Evolutionary conservation across 2,797 vertebrate genomes (phyloP).

Genomic region (Spinibarbus caldwelli): DNA sequence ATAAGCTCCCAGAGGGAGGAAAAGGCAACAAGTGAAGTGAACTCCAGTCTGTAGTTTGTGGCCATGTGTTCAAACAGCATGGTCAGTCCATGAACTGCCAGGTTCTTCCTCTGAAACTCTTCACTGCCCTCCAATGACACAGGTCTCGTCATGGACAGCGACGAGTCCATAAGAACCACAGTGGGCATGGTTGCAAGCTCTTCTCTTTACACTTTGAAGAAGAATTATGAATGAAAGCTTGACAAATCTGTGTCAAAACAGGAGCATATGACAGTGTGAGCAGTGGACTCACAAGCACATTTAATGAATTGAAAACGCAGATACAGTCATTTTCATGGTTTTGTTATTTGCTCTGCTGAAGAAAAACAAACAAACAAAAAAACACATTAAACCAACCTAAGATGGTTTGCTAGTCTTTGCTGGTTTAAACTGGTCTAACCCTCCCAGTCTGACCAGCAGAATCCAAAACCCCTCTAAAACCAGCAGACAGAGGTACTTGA

Average conservation of each 20-base stretch:
- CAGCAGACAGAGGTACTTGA: not conserved
- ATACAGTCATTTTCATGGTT: not conserved
- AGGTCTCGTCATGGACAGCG: constrained; percentile 97
- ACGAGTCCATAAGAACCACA: constrained; percentile 95
- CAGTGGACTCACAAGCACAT: not conserved
- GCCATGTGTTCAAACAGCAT: constrained; percentile 99
- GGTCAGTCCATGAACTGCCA: constrained; percentile 94
- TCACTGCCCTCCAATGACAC: constrained; percentile 90
- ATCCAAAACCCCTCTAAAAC: no score
- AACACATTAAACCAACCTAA: not conserved
- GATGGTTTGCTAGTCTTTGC: not conserved
- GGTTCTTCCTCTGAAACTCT: constrained; percentile 94
- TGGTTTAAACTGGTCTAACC: not conserved
- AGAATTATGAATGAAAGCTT: constrained; percentile 11
- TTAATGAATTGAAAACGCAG: not conserved
- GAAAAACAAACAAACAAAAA: not conserved
- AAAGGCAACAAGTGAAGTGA: constrained; percentile 93
- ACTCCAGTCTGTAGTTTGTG: constrained; percentile 96
- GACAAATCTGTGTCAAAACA: constrained; percentile 34
- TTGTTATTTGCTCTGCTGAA: not conserved
- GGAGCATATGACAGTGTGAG: not conserved
- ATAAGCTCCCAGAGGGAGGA: constrained; percentile 96
- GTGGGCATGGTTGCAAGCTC: constrained; percentile 86
- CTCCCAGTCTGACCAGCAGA: not conserved
- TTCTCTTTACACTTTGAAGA: constrained; percentile 18